Evolutionary conservation across 1,140 invertebrate genomes (phyloP).

Genomic region (Potamilus streckersoni): DNA sequence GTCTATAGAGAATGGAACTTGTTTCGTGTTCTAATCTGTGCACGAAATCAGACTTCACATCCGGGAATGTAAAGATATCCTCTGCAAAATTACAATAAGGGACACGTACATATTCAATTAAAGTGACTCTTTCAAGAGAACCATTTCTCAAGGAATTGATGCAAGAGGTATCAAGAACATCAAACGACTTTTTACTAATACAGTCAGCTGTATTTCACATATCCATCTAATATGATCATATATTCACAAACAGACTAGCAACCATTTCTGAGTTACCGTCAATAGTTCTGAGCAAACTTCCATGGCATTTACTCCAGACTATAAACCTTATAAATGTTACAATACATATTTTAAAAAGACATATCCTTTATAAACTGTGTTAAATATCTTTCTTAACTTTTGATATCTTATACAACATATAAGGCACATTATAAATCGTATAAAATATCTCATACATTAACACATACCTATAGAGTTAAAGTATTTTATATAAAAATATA

Average conservation of each 20-base stretch:
- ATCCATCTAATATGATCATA: slow-evolving; percentile 8
- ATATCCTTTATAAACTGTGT: no score
- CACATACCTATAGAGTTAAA: no score
- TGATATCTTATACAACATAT: no score
- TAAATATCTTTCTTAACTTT: no score
- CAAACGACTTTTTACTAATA: background rate
- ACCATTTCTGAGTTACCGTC: background rate
- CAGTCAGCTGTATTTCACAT: background rate
- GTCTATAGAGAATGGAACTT: background rate
- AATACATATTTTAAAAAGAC: no score
- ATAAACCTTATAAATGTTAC: no score
- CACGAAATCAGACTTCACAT: no score
- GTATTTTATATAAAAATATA: no score
- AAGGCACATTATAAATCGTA: no score
- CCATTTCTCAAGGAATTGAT: slow-evolving; percentile 9
- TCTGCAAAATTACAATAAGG: slow-evolving; percentile 5
- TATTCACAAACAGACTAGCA: background rate
- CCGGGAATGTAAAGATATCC: background rate
- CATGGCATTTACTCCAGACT: no score
- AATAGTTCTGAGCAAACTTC: background rate
- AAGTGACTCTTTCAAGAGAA: slow-evolving; percentile 2
- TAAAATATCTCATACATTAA: no score
- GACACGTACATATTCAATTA: slow-evolving; percentile 11
- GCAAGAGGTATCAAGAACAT: slow-evolving; percentile 11
- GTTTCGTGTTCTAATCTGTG: background rate